Evolutionary conservation across 2,797 vertebrate genomes (phyloP).

Genomic region (Furcifer pardalis): DNA sequence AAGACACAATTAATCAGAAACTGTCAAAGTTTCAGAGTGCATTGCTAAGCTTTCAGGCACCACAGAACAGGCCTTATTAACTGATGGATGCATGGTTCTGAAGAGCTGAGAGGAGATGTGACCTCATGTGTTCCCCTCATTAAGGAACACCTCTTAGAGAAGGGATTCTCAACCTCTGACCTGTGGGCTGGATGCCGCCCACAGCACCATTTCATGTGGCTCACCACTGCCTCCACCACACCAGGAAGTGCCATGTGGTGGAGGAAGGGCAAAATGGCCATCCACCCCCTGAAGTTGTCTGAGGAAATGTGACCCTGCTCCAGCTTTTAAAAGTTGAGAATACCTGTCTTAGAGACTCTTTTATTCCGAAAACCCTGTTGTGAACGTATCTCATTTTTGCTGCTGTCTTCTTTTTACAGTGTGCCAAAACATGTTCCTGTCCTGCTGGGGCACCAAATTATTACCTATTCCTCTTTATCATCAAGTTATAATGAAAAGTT

Average conservation of each 20-base stretch:
- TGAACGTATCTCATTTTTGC: neutral
- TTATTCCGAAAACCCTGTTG: neutral
- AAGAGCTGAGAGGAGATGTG: constrained; percentile 19
- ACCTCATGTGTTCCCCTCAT: constrained; percentile 11
- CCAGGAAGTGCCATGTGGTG: too few species aligned
- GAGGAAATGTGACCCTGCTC: too few species aligned
- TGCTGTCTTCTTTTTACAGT: neutral
- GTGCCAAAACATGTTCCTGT: neutral
- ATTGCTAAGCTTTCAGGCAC: constrained; percentile 32
- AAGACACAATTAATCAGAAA: constrained; percentile 1
- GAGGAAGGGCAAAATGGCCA: too few species aligned
- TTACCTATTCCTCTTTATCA: neutral
- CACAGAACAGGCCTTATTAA: constrained; percentile 25
- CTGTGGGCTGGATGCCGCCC: too few species aligned
- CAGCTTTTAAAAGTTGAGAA: too few species aligned
- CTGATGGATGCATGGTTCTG: constrained; percentile 28
- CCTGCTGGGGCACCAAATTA: neutral
- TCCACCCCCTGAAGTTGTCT: too few species aligned
- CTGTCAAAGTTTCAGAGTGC: constrained; percentile 27
- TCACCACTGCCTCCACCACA: too few species aligned
- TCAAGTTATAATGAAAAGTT: neutral
- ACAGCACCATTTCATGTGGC: too few species aligned
- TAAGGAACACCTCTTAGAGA: constrained; percentile 23
- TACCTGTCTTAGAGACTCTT: too few species aligned
- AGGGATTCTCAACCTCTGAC: too few species aligned